Base-by-base conservation (phyloP, 2,888 invertebrate species). In the Scelioninae gen. 1 region DNA sequence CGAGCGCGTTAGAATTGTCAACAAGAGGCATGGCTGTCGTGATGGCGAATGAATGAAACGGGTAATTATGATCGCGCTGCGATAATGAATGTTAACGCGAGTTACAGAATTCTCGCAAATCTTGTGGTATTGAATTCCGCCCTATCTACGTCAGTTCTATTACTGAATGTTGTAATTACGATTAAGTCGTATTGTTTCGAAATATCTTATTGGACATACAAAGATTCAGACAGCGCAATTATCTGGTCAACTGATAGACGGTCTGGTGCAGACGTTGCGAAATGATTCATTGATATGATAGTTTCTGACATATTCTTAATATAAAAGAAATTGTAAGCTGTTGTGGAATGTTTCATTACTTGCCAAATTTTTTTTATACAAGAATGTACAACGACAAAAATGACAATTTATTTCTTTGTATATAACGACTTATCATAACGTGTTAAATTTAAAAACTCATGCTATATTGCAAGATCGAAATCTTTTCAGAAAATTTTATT, bases 131-230 rank as follows among this genome's bases (percentile, higher is more conserved):
- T 76, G 51, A 76, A 62, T 58, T 40, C 53, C 45, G 62, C 10
- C 51, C 62, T 43, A 68, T 77, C 60, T 62, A 13, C 60, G 49
- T 55, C 68, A 43, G 62, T 68, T 34, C 32, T 56, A 38, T 47
- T 62, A 49, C 76, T 68, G 31, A 68, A 68, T 68, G 43, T 60
- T 55, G 55, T 62, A 68, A 77, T 77, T 68, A 58, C 60, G 66
- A 76, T 76, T 66, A 66, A 55, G 74, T 45, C 56, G 23, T 47
- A 74, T 74, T 74, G 63, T 74, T 62, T 63, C 31, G 47, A 5
- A 34, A n/a, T n/a, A n/a, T 63, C 43, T 55, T 56, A 74, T 62
- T 62, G 55, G 55, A 74, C 23, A 16, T 13, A 10, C 11, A 29
- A 60, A 51, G 60, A 56, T 66, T 13, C 23, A 38, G 16, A n/a